These are phyloP conservation scores for Cataglyphis rosenhaueri DNA, from an alignment of 2,888 invertebrate species.

Conservation along the genomic window DNA sequence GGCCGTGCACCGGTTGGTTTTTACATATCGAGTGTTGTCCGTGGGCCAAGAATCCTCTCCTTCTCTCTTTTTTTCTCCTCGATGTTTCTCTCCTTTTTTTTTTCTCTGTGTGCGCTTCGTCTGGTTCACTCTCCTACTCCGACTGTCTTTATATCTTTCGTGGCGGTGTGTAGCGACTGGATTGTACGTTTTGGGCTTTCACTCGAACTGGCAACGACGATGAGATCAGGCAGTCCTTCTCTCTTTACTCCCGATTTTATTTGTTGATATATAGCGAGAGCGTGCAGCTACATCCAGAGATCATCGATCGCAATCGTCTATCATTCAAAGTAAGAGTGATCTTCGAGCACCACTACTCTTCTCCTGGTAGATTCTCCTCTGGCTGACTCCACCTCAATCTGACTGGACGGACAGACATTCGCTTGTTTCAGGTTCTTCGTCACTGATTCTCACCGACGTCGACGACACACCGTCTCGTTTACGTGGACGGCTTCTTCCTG, in stretches of 20 bases:
- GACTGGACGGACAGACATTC: slow-evolving; percentile 42
- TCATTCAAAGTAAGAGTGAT: not conserved
- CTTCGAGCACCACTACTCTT: not conserved
- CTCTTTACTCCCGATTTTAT: slow-evolving; percentile 14
- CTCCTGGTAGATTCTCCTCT: slow-evolving; percentile 5
- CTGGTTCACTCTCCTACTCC: slow-evolving; percentile 47
- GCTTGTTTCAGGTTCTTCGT: slow-evolving; percentile 9
- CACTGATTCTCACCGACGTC: slow-evolving; percentile 17
- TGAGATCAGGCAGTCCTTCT: slow-evolving; percentile 36
- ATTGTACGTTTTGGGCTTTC: slow-evolving; percentile 64
- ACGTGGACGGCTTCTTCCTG: slow-evolving; percentile 63
- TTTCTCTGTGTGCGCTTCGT: slow-evolving; percentile 20
- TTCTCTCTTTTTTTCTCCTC: slow-evolving; percentile 33
- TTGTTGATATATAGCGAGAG: slow-evolving; percentile 22
- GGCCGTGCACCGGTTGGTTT: slow-evolving; percentile 63
- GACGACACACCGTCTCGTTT: slow-evolving; percentile 48
- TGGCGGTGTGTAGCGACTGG: slow-evolving; percentile 30
- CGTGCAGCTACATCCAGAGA: not conserved
- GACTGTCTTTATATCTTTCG: slow-evolving; percentile 49
- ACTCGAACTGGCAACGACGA: slow-evolving; percentile 43
- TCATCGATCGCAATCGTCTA: not conserved
- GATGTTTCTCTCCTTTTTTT: slow-evolving; percentile 20
- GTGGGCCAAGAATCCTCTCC: slow-evolving; percentile 59
- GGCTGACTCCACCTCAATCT: slow-evolving; percentile 12
- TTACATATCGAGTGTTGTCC: slow-evolving; percentile 61